Conservation (phyloP, 1,140 invertebrate species). For the Procambarus virginalis region DNA sequence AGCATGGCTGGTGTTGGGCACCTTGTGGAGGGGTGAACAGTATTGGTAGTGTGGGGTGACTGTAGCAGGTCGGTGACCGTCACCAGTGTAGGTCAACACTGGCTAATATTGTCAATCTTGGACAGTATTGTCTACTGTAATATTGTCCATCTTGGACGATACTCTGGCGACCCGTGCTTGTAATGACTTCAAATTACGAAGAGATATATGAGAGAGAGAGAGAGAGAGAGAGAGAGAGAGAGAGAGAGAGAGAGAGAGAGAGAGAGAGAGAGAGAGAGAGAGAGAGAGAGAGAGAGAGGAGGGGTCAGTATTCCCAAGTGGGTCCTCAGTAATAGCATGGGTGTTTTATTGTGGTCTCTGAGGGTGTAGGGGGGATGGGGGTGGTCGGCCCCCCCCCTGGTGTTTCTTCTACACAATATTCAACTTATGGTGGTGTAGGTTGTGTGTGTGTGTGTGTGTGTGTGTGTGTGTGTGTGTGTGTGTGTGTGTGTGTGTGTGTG, state of each 20-base stretch:
- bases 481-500: slow-evolving; percentile 1
- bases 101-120: no score
- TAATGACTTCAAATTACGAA: no score
- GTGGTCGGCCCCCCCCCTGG: no score
- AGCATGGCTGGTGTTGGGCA: no score
- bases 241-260: slow-evolving; percentile 1
- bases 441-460: background rate
- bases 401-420: no score
- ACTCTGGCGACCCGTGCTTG: no score
- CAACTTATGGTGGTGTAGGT: background rate
- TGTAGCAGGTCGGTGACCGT: no score
- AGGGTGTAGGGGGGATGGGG: background rate
- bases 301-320: background rate
- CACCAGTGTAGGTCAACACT: no score
- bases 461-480: slow-evolving; percentile 26
- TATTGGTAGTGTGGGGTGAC: no score
- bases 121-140: no score
- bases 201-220: background rate
- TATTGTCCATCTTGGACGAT: no score
- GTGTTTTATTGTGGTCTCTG: background rate
- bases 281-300: slow-evolving; percentile 16
- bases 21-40: no score
- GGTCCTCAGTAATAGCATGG: background rate
- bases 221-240: slow-evolving; percentile 13
- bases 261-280: slow-evolving; percentile 38